A percentile compares a stretch with the other conserved stretches of the same genome.
Conservation (phyloP, 2,113 vertebrate species). For the Xenotilapia leptura region DNA sequence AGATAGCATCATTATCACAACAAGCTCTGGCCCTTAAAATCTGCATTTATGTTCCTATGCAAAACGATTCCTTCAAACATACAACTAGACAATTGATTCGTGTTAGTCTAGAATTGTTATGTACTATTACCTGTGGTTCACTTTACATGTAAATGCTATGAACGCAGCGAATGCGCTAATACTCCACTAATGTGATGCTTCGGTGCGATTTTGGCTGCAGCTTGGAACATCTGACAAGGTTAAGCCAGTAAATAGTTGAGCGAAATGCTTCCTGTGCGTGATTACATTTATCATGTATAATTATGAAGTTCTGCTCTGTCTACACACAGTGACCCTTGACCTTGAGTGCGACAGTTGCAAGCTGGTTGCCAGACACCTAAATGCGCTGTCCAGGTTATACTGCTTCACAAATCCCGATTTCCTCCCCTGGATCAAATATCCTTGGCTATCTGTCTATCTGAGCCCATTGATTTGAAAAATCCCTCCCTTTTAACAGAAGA, state of each 20-base stretch:
- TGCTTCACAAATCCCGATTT: conserved; percentile 16
- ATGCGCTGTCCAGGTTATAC: conserved; percentile 29
- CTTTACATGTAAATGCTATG: neutral
- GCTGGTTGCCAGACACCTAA: conserved; percentile 47
- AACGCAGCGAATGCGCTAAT: neutral
- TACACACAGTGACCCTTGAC: conserved; percentile 57
- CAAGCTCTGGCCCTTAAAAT: neutral
- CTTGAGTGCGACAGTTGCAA: conserved; percentile 46
- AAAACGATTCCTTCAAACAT: neutral
- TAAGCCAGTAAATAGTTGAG: conserved; percentile 58
- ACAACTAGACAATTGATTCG: neutral
- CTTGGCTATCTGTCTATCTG: neutral
- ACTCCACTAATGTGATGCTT: neutral
- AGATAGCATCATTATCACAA: conserved; percentile 53
- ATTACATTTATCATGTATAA: conserved; percentile 69
- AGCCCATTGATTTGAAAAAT: neutral
- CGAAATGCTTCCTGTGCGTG: conserved; percentile 58
- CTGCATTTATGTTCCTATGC: neutral
- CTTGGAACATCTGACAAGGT: conserved; percentile 77
- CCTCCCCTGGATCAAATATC: neutral
- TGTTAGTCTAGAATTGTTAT: neutral
- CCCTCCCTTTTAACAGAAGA: neutral
- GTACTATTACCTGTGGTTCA: neutral
- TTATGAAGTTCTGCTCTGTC: conserved; percentile 63
- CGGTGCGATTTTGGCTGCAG: conserved; percentile 56